Base-by-base conservation (phyloP, 2,888 invertebrate genomes). In the Acanthosepion pharaonis region DNA sequence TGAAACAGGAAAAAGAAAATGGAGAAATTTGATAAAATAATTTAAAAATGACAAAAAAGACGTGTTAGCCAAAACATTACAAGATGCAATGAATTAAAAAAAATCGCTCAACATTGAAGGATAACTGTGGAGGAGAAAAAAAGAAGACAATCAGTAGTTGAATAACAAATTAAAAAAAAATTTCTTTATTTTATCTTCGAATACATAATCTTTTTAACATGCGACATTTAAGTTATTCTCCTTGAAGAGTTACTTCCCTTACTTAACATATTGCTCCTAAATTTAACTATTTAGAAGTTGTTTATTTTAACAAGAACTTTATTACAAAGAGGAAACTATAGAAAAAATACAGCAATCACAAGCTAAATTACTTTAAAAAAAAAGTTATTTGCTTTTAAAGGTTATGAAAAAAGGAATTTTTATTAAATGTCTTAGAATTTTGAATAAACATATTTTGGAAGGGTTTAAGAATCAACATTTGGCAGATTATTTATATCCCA, bases 171-270 rank as follows among this genome's bases (percentile, higher is more conserved):
- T n/a, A 9, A 5, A 33, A 78, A 78, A 78, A 78, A 33, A 33
- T 78, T 11, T 78, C 33, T 78, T n/a, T 78, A 11, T 78, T 59
- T 23, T 59, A 20, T 59, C 78, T n/a, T 78, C n/a, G n/a, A 78
- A 78, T 78, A 78, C 78, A 78, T 78, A 15, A 78, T 78, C 78
- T 15, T 78, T 78, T 78, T 78, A 78, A 78, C n/a, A 78, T 78
- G 78, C 49, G 42, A 53, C 28, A 93, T 93, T 93, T 42, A 49
- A 92, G 48, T 92, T 48, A 48, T 28, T 92, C 33, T 11, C 33
- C n/a, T 78, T n/a, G n/a, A 78, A 78, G 78, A 78, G n/a, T 78
- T n/a, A n/a, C 78, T 78, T 78, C 78, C 78, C 78, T 78, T 78
- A 15, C 78, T 92, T 23, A 8, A 25, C 42, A 23, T 92, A 92